Evolutionary conservation across 2,888 invertebrate genomes (phyloP).

Genomic region (Trichacis sp.): DNA sequence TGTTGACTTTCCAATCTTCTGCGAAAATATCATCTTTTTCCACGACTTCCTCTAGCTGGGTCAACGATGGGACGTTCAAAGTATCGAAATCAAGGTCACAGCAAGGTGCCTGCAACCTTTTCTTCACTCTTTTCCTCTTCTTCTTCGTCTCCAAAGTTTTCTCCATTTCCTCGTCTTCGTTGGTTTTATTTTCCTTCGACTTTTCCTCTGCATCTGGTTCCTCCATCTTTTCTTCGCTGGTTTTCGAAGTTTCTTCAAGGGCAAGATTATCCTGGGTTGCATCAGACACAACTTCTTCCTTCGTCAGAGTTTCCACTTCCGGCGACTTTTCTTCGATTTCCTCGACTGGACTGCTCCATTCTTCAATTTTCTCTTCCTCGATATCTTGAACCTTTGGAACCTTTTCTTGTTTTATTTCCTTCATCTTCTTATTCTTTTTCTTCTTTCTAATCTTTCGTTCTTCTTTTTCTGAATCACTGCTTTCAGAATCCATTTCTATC

Average conservation of each 20-base stretch:
- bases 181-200: too few relatives aligned
- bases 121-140: constrained; percentile 30
- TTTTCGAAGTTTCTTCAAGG: too few relatives aligned
- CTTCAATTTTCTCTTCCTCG: too few relatives aligned
- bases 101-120: constrained; percentile 47
- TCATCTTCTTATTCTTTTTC: constrained; percentile 32
- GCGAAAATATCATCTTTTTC: constrained; percentile 50
- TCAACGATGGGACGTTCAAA: constrained; percentile 59
- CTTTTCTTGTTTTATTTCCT: constrained; percentile 37
- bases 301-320: too few relatives aligned
- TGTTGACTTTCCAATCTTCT: constrained; percentile 66
- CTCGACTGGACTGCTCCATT: too few relatives aligned
- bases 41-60: constrained; percentile 58
- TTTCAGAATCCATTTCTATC: constrained; percentile 52
- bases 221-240: constrained; percentile 8
- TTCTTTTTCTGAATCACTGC: constrained; percentile 55
- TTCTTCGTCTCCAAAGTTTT: constrained; percentile 1
- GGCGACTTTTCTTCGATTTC: too few relatives aligned
- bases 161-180: constrained; percentile 21
- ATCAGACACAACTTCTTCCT: too few relatives aligned
- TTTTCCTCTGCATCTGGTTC: constrained; percentile 30
- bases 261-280: too few relatives aligned
- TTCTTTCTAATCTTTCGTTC: constrained; percentile 28
- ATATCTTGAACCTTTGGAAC: too few relatives aligned
- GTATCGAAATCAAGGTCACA: constrained; percentile 60